Conservation (phyloP, 2,888 invertebrate genomes). For the Scrobipalpa atriplicella region DNA sequence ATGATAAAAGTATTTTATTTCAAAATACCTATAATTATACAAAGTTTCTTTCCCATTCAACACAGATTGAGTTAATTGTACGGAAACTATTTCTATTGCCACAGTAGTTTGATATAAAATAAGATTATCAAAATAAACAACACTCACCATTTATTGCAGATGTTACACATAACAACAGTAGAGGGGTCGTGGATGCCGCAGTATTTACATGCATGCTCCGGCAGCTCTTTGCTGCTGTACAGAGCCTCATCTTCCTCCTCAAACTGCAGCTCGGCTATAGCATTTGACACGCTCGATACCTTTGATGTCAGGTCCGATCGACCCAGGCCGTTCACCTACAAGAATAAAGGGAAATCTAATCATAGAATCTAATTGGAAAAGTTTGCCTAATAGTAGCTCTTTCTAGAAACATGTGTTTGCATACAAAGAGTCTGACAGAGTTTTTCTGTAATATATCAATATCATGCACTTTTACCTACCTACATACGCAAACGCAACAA, state of each 20-base stretch:
- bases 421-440: too few relatives aligned
- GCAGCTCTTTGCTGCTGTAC: slow-evolving; percentile 93
- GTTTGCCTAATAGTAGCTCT: neutral
- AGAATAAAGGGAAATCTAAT: slow-evolving; percentile 32
- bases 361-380: neutral
- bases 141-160: slow-evolving; percentile 96
- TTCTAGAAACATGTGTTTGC: slow-evolving; percentile 2
- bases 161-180: slow-evolving; percentile 98
- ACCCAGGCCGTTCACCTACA: slow-evolving; percentile 88
- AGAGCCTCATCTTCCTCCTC: slow-evolving; percentile 97
- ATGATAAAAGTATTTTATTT: too few relatives aligned
- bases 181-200: slow-evolving; percentile 99
- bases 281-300: slow-evolving; percentile 87
- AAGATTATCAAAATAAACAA: neutral
- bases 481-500: slow-evolving; percentile 4
- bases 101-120: too few relatives aligned
- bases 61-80: too few relatives aligned
- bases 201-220: slow-evolving; percentile 99
- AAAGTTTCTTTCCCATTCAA: too few relatives aligned
- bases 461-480: too few relatives aligned
- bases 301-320: slow-evolving; percentile 84
- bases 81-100: too few relatives aligned
- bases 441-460: neutral
- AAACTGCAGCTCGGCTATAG: slow-evolving; percentile 94
- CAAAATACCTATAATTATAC: too few relatives aligned